phyloP scores from a whole-genome alignment of 2,888 invertebrate species.

The Hoplodrina ambigua region DNA sequence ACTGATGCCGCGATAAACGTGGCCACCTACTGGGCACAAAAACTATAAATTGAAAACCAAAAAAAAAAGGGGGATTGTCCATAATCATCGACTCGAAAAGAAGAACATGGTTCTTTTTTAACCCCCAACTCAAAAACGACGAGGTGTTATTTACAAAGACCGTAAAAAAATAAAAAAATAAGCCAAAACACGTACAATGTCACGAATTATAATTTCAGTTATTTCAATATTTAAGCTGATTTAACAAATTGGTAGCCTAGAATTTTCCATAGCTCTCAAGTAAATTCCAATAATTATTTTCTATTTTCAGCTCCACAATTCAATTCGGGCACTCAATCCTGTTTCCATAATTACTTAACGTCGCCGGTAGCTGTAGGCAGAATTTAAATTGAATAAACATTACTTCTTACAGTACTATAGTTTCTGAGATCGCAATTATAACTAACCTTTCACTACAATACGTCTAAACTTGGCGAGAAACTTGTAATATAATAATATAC shows the following conservation, averaged over 20 bases:
- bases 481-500: neutral
- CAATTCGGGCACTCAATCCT: neutral
- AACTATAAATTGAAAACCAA: too few relatives aligned
- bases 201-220: conserved; percentile 5
- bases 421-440: neutral
- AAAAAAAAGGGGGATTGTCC: too few relatives aligned
- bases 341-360: conserved; percentile 28
- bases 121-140: too few relatives aligned
- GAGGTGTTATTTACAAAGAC: neutral
- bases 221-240: conserved; percentile 2
- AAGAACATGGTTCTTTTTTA: neutral
- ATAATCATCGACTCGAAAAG: too few relatives aligned
- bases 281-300: conserved; percentile 40
- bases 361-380: conserved; percentile 1
- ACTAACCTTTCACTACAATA: conserved; percentile 17
- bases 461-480: neutral
- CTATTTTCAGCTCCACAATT: conserved; percentile 33
- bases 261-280: conserved; percentile 10
- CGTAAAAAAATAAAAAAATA: neutral
- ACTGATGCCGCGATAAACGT: too few relatives aligned
- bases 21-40: too few relatives aligned
- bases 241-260: conserved; percentile 14
- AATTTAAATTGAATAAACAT: conserved; percentile 30
- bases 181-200: neutral
- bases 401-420: conserved; percentile 3